Base-by-base conservation (phyloP, 1,140 invertebrate species). In the Drosophila erecta region DNA sequence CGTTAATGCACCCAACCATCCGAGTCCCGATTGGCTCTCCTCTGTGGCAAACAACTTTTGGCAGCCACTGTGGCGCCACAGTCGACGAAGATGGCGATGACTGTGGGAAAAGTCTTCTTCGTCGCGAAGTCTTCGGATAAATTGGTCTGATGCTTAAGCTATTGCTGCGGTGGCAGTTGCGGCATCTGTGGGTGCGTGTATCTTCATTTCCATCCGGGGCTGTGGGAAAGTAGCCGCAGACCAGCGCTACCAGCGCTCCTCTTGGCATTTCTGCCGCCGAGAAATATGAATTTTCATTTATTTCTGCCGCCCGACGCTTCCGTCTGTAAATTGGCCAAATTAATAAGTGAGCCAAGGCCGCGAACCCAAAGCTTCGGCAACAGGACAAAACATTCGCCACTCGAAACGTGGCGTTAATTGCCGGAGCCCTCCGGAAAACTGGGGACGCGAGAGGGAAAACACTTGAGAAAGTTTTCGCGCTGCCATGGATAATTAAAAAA, bases 221-320 rank as follows among this genome's bases (percentile, higher is more conserved):
- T 77, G 76, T 84, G 79, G 76, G 79, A 81, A 80, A 64, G 37
- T 15, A 69, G 27, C 55, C 49, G 14, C 12, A 49, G 41, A 38
- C 11, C n/a, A 33, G 14, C 40, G 7, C 27, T 30, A 8, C 27
- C 27, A 30, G 7, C 30, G 33, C 35, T 40, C 12, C 24, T 57
- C 50, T 62, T 61, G 58, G 58, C 37, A 38, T 38, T 14, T 38
- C 3, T 12, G 27, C 14, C 12, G 35, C 38, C 8, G 43, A 62
- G 54, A 73, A 73, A 76, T 76, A 77, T 59, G 74, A 61, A 75
- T 87, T 87, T 83, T 79, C 75, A 87, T 87, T 87, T 83, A 76
- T 83, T 83, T 79, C 53, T 56, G 65, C 66, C 83, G 79, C 53
- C 46, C 56, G 62, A 33, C 61, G 74, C 83, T 81, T 87, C 83